Percentiles rank a stretch among this genome's conserved stretches.
These are phyloP conservation scores for Felis chaus DNA, from an alignment of 2,113 vertebrate genomes.

Conservation along the genomic window DNA sequence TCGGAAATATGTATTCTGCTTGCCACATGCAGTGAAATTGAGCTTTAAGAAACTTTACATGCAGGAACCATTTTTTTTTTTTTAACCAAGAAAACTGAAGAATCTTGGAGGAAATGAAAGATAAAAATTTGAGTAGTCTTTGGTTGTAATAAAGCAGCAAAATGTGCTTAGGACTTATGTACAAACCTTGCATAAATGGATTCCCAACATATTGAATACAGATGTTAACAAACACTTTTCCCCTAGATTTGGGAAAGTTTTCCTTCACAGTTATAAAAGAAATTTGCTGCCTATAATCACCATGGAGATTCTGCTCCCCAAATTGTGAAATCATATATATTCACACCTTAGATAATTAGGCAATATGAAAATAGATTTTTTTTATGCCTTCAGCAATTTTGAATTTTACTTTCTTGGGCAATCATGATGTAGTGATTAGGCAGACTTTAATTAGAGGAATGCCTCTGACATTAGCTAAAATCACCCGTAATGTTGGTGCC, in stretches of 20 bases:
- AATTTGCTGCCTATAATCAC: neutral
- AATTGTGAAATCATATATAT: conserved; percentile 46
- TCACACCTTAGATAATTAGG: conserved; percentile 55
- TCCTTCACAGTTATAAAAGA: neutral
- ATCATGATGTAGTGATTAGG: conserved; percentile 22
- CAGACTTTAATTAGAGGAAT: conserved; percentile 35
- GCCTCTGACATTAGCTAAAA: conserved; percentile 49
- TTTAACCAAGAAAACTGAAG: conserved; percentile 69
- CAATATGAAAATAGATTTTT: conserved; percentile 40
- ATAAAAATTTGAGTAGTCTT: conserved; percentile 40
- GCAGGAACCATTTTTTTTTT: conserved; percentile 51
- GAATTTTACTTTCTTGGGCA: conserved; percentile 5
- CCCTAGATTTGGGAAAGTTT: neutral
- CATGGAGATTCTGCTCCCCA: neutral
- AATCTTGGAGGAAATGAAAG: conserved; percentile 69
- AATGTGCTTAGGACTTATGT: conserved; percentile 55
- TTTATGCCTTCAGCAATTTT: conserved; percentile 53
- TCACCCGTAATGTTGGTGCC: neutral
- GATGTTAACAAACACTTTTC: neutral
- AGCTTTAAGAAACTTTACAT: conserved; percentile 64
- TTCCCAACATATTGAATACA: conserved; percentile 40
- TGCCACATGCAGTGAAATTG: conserved; percentile 54
- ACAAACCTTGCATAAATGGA: neutral
- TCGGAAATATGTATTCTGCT: conserved; percentile 34
- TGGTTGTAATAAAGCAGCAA: conserved; percentile 59